phyloP scores from a whole-genome alignment of 2,113 vertebrate species.

The Panthera tigris region DNA sequence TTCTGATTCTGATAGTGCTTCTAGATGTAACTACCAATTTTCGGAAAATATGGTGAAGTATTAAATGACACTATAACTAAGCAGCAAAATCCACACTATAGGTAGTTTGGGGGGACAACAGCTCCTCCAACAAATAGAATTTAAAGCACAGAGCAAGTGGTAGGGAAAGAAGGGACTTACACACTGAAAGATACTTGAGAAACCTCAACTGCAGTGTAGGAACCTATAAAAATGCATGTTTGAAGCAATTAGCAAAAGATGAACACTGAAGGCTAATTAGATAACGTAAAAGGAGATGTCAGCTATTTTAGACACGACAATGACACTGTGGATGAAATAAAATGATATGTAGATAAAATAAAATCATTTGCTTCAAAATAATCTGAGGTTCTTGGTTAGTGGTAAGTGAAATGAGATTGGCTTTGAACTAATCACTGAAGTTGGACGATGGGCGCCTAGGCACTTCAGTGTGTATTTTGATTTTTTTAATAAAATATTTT shows the following conservation, averaged over 20 bases:
- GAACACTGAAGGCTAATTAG: no score
- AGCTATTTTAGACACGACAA: no score
- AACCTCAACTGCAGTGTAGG: no score
- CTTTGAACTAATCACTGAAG: not conserved
- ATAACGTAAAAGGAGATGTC: no score
- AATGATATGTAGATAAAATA: no score
- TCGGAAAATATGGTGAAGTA: not conserved
- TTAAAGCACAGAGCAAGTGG: not conserved
- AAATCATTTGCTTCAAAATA: no score
- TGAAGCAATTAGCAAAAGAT: no score
- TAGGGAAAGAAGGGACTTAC: not conserved
- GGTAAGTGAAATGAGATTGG: not conserved
- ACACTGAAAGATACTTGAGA: not conserved
- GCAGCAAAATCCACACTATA: not conserved
- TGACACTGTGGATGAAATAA: no score
- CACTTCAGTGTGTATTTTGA: not conserved
- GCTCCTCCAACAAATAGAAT: not conserved
- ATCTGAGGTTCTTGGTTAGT: not conserved
- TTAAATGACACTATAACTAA: not conserved
- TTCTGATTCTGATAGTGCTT: not conserved
- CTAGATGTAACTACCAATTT: not conserved
- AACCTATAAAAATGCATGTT: no score
- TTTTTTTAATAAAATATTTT: not conserved
- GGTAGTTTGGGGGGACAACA: not conserved
- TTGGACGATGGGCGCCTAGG: not conserved